Base-by-base conservation (phyloP, 2,113 vertebrate genomes). In the Otus sunia region DNA sequence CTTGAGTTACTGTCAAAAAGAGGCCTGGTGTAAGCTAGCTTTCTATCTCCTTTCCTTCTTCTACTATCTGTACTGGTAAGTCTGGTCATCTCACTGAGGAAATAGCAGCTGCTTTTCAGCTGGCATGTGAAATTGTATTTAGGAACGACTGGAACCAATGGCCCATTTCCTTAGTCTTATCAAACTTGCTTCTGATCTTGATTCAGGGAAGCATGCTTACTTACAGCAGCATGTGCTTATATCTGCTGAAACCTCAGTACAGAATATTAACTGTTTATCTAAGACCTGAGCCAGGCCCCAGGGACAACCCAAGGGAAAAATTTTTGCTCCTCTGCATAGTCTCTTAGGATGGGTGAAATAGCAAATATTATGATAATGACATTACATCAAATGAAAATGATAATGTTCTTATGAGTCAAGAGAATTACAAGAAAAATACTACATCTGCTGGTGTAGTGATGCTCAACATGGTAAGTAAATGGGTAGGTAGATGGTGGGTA, bases 1-100 rank as follows among this genome's bases (percentile, higher is more conserved):
- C 26, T 98, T 99, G 94, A 99, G 98, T 95, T 99, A 99, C 98
- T 99, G 99, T 95, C 98, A 99, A 96, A 99, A 99, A 97, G 99
- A 99, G 96, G 99, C 99, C 83, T 99, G 99, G 99, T 99, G 99
- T 97, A 99, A 99, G 98, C 98, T 99, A 97, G 99, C 99, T 88
- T 99, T 99, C 98, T 99, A 99, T 41, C 98, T 99, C 79, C 98
- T 99, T 41, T 99, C 99, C 75, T 99, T 99, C 98, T 99, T 99
- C 98, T 99, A 99, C 98, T 99, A 99, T 98, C 98, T 99, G 84
- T 99, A 99, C 98, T 99, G 99, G 99, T 99, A 98, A 98, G 99
- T 97, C 25, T 79, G 69, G 18, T 66, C 34, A 29, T 87, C 92
- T 73, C 41, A 25, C 45, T 85, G 11, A 68, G 41, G 43, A 36